Conservation (phyloP, 2,113 vertebrate genomes). For the Cryptotis parvus region DNA sequence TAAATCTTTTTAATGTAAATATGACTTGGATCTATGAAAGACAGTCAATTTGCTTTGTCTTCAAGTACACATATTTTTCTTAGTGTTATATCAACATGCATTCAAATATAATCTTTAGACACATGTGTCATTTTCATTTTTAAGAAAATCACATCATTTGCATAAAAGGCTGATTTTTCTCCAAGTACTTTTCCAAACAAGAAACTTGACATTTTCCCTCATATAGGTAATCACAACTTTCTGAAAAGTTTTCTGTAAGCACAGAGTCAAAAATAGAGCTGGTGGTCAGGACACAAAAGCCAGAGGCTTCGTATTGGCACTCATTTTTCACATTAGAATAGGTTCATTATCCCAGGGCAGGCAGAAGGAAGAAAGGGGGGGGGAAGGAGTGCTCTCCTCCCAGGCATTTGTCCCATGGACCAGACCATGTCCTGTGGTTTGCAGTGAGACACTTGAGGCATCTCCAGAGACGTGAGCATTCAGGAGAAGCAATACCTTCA, state of each 20-base stretch:
- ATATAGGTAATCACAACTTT: not conserved
- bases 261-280: not conserved
- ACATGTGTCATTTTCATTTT: not conserved
- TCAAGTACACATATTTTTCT: constrained; percentile 3
- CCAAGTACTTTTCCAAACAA: constrained; percentile 5
- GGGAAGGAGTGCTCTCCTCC: not conserved
- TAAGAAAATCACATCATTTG: not conserved
- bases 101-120: not conserved
- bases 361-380: not conserved
- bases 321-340: not conserved
- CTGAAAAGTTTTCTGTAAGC: not conserved
- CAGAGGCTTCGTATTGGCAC: not conserved
- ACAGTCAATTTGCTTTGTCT: not conserved
- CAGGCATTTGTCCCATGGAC: not conserved
- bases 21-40: not conserved
- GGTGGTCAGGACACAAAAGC: not conserved
- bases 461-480: not conserved
- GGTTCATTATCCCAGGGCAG: not conserved
- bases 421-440: not conserved
- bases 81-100: not conserved
- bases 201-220: not conserved
- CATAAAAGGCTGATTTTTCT: constrained; percentile 5
- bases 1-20: constrained; percentile 1
- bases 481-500: not conserved
- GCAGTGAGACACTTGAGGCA: not conserved